Conservation (phyloP, 2,888 invertebrate genomes). For the Ecliptopera silaceata region DNA sequence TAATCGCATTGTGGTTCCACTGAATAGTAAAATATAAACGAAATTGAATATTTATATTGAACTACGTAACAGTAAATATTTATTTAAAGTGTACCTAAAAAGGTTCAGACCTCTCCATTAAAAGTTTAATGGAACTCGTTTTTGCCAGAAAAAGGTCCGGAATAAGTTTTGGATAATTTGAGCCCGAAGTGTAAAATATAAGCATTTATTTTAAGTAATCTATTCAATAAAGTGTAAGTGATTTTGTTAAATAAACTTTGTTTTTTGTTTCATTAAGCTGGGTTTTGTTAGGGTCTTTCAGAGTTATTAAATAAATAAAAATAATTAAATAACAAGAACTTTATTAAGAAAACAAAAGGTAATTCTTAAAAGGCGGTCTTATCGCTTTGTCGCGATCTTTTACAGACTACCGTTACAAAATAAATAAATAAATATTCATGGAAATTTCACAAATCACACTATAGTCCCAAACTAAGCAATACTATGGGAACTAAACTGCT, state of each 20-base stretch:
- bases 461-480: no score
- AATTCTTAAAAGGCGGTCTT: no score
- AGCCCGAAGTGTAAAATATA: conserved; percentile 10
- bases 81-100: conserved; percentile 5
- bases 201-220: not conserved
- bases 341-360: no score
- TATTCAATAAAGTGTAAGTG: conserved; percentile 19
- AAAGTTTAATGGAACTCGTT: conserved; percentile 22
- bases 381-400: no score
- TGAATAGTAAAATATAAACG: conserved; percentile 1
- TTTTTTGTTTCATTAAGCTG: not conserved
- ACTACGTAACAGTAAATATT: conserved; percentile 4
- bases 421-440: no score
- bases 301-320: no score
- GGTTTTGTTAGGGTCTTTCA: no score
- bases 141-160: conserved; percentile 17
- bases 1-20: conserved; percentile 5
- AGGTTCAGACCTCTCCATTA: conserved; percentile 17
- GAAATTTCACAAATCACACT: no score
- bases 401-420: no score
- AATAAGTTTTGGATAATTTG: conserved; percentile 14
- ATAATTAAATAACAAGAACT: no score
- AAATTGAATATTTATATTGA: conserved; percentile 5
- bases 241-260: conserved; percentile 7
- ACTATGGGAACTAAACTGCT: no score